These are phyloP conservation scores for Tragelaphus scriptus DNA, from an alignment of 2,113 vertebrate genomes.

Conservation along the genomic window DNA sequence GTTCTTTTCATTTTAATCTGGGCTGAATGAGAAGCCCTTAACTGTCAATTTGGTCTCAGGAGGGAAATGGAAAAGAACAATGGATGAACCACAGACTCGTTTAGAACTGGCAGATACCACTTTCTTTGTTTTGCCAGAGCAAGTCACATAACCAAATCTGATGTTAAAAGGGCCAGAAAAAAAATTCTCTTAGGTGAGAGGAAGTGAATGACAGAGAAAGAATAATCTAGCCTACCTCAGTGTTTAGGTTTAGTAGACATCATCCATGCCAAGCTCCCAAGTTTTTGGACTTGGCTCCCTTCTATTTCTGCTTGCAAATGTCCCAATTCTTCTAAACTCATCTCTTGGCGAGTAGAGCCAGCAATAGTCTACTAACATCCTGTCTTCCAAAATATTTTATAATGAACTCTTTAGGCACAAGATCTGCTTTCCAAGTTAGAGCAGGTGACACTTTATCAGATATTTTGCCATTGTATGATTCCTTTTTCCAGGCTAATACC, in stretches of 20 bases:
- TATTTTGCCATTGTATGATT: not conserved
- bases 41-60: not conserved
- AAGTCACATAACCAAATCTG: not conserved
- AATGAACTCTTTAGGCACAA: not conserved
- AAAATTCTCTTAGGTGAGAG: not conserved
- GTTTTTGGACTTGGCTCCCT: not conserved
- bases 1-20: not conserved
- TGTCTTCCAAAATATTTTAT: not conserved
- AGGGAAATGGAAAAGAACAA: constrained; percentile 9
- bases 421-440: not conserved
- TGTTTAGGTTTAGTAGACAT: not conserved
- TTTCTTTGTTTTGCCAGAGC: not conserved
- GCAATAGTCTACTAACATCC: not conserved
- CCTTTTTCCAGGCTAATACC: not conserved
- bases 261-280: not conserved
- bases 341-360: not conserved
- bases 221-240: not conserved
- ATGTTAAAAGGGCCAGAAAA: not conserved
- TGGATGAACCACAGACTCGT: not conserved
- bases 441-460: not conserved
- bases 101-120: not conserved
- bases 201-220: not conserved
- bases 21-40: not conserved
- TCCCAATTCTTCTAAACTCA: not conserved
- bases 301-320: not conserved